Evolutionary conservation across 2,797 vertebrate species (phyloP).

Genomic region (Jordanella pulchra): DNA sequence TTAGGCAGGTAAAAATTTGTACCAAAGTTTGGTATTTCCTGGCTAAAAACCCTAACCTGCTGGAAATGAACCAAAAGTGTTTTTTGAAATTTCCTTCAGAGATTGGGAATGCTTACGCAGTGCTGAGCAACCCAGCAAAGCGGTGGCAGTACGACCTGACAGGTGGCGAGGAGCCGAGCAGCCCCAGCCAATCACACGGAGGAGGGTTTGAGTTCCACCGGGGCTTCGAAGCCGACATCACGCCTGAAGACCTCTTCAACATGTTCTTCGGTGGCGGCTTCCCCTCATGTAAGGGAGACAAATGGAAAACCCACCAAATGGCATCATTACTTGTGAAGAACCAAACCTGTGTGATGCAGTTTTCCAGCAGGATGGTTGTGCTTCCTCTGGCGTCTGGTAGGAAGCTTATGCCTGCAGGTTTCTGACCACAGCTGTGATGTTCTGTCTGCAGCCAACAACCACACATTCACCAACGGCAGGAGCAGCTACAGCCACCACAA

Average conservation of each 20-base stretch:
- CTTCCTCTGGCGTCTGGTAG: neutral
- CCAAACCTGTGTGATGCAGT: no score
- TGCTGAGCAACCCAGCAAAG: constrained; percentile 95
- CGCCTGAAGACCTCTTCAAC: constrained; percentile 97
- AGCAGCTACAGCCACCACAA: constrained; percentile 88
- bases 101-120: constrained; percentile 95
- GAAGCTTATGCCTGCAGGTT: neutral
- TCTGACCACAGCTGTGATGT: constrained; percentile 33
- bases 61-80: neutral
- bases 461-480: constrained; percentile 91
- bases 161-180: constrained; percentile 87
- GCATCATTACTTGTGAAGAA: neutral
- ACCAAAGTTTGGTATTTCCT: no score
- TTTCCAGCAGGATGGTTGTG: no score
- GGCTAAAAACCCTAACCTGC: neutral
- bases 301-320: neutral
- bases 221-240: constrained; percentile 96
- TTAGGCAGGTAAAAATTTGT: neutral
- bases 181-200: constrained; percentile 82
- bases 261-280: constrained; percentile 98
- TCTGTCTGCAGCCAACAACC: constrained; percentile 82
- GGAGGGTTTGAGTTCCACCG: constrained; percentile 93
- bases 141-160: constrained; percentile 93
- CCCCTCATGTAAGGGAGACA: constrained; percentile 85
- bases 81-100: constrained; percentile 73